These are phyloP conservation scores for Anser brachyrhynchus DNA, from an alignment of 2,113 vertebrate genomes.

Conservation along the genomic window DNA sequence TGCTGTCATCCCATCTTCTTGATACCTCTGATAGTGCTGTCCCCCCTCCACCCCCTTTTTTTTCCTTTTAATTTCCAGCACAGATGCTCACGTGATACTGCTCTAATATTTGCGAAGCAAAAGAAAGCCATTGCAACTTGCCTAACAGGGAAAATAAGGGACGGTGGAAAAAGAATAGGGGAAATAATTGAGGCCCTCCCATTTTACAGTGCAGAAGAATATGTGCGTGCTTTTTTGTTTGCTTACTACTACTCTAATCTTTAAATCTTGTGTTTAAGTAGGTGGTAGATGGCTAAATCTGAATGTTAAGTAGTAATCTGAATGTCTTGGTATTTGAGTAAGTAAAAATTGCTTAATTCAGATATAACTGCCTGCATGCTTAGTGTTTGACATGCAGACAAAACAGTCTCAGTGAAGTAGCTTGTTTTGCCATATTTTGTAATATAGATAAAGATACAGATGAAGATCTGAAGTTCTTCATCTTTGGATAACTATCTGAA, in stretches of 20 bases:
- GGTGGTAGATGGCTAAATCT: neutral
- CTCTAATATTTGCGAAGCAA: too few species aligned
- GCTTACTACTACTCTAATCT: neutral
- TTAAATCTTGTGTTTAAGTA: neutral
- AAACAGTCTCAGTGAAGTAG: neutral
- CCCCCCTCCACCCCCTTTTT: neutral
- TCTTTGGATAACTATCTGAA: neutral
- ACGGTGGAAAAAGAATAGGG: neutral
- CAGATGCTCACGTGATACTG: neutral
- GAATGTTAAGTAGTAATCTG: neutral
- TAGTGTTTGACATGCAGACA: neutral
- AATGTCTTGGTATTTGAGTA: neutral
- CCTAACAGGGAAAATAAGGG: neutral
- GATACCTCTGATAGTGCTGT: neutral
- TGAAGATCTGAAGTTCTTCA: neutral
- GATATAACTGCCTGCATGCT: neutral
- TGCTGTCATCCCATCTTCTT: neutral
- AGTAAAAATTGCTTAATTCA: neutral
- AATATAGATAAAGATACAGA: neutral
- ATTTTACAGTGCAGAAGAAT: neutral
- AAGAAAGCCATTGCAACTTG: neutral
- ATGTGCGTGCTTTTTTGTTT: neutral
- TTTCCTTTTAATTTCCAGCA: too few species aligned
- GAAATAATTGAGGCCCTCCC: neutral
- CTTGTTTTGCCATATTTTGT: neutral